These are phyloP conservation scores for Blera fallax DNA, from an alignment of 2,888 invertebrate genomes.

Conservation along the genomic window DNA sequence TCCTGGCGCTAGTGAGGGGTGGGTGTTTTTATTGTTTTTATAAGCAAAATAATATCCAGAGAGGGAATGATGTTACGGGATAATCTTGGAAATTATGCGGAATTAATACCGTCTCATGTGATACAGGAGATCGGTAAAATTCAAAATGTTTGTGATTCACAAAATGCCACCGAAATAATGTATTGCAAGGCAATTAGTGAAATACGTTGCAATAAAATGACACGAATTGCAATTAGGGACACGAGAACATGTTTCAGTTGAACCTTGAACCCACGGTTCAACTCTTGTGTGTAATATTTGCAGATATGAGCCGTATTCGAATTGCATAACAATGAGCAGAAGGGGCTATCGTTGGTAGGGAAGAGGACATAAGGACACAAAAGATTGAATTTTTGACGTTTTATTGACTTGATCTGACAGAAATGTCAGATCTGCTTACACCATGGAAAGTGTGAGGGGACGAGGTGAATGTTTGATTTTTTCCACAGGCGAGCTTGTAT, in stretches of 20 bases:
- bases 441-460: background rate
- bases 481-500: background rate
- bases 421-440: background rate
- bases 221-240: slow-evolving; percentile 7
- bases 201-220: background rate
- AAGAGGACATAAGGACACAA: background rate
- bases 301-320: background rate
- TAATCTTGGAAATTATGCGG: background rate
- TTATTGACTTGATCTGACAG: background rate
- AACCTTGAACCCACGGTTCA: background rate
- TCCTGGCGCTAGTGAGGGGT: no score
- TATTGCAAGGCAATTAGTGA: background rate
- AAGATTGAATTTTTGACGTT: background rate
- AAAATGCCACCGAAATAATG: no score
- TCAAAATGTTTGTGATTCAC: background rate
- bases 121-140: background rate
- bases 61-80: background rate
- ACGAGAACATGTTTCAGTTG: slow-evolving; percentile 4
- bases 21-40: background rate
- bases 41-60: background rate
- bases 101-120: background rate
- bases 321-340: background rate
- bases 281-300: background rate
- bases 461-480: background rate
- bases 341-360: background rate